phyloP scores from a whole-genome alignment of 2,797 vertebrate genomes.

The Pseudochaenichthys georgianus region DNA sequence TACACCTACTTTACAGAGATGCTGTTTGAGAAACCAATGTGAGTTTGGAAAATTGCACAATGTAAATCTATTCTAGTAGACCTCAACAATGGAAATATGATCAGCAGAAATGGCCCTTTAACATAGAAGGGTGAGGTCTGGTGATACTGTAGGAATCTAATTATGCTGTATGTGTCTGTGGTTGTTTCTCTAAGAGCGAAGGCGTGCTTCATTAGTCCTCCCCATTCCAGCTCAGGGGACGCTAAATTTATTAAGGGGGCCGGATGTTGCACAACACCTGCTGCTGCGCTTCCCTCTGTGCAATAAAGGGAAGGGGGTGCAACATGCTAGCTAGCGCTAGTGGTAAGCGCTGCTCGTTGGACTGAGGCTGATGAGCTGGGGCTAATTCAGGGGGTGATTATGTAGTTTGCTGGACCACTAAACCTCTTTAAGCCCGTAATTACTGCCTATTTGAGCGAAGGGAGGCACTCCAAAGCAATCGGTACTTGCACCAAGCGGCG shows the following conservation, averaged over 20 bases:
- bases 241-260: constrained; percentile 78
- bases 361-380: constrained; percentile 98
- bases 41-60: no score
- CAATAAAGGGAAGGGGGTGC: constrained; percentile 81
- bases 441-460: constrained; percentile 99
- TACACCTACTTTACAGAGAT: no score
- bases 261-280: constrained; percentile 84
- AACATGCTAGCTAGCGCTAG: constrained; percentile 92
- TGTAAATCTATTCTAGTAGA: no score
- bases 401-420: constrained; percentile 99
- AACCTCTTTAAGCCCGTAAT: constrained; percentile 99
- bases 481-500: constrained; percentile 87
- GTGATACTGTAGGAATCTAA: constrained; percentile 32
- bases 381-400: constrained; percentile 99
- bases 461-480: constrained; percentile 98
- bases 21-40: no score
- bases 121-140: constrained; percentile 41
- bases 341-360: constrained; percentile 95
- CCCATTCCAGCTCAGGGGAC: constrained; percentile 69
- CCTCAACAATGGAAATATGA: no score
- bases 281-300: constrained; percentile 78
- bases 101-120: no score
- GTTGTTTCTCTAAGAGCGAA: constrained; percentile 58
- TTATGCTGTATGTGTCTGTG: constrained; percentile 21
- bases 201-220: constrained; percentile 79